Evolutionary conservation across 2,797 vertebrate species (phyloP).

Genomic region (Spondyliosoma cantharus): DNA sequence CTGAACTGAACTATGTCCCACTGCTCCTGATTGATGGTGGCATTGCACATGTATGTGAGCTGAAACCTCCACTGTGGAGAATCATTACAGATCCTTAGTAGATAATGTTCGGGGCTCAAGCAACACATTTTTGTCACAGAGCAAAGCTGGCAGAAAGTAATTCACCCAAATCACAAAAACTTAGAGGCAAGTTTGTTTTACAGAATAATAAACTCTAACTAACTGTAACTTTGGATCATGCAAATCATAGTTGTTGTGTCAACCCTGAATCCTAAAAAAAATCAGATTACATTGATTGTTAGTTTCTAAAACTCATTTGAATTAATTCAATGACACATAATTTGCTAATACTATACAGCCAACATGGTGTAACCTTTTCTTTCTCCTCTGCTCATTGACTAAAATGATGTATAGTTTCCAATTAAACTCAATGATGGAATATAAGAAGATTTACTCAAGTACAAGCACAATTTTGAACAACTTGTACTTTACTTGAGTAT

Average conservation of each 20-base stretch:
- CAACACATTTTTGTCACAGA: background rate
- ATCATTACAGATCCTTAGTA: background rate
- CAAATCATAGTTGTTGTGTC: slow-evolving; percentile 7
- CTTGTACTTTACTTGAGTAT: too few species aligned
- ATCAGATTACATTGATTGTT: background rate
- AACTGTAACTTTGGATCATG: slow-evolving; percentile 1
- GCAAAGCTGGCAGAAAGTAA: background rate
- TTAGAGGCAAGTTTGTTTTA: background rate
- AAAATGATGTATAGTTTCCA: background rate
- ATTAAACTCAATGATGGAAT: background rate
- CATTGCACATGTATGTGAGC: background rate
- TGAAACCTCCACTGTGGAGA: background rate
- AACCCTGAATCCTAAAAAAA: slow-evolving; percentile 20
- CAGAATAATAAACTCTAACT: slow-evolving; percentile 1
- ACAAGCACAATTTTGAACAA: too few species aligned
- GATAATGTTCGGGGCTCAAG: slow-evolving; percentile 10
- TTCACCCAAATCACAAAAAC: background rate
- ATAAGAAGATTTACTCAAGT: too few species aligned
- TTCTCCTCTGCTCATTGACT: background rate
- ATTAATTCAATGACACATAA: background rate
- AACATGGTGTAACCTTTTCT: background rate
- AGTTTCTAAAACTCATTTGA: background rate
- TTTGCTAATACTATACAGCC: background rate
- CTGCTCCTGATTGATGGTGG: background rate
- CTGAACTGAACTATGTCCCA: background rate